phyloP scores from a whole-genome alignment of 2,113 vertebrate genomes.

The Acrocephalus arundinaceus region DNA sequence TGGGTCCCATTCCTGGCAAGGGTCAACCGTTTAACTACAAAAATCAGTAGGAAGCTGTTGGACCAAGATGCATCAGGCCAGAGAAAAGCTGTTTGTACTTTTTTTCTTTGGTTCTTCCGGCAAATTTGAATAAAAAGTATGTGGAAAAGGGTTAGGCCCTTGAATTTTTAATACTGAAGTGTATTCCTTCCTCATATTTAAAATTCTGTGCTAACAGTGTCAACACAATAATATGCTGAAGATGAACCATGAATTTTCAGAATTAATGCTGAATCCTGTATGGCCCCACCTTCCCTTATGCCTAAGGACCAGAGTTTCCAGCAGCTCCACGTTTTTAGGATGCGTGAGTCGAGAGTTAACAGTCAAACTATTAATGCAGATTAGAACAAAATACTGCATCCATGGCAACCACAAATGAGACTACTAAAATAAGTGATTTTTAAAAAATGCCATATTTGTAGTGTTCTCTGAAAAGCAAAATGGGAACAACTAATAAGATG shows the following conservation, averaged over 20 bases:
- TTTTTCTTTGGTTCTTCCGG: neutral
- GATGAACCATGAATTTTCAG: neutral
- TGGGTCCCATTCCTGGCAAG: conserved; percentile 47
- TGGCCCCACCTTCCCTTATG: neutral
- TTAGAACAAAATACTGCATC: conserved; percentile 19
- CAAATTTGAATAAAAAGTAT: conserved; percentile 18
- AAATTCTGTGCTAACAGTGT: neutral
- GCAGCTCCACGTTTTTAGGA: neutral
- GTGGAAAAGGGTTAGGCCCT: neutral
- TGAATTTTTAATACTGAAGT: neutral
- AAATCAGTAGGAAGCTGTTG: conserved; percentile 45
- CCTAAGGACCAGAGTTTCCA: neutral
- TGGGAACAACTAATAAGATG: neutral
- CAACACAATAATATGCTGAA: neutral
- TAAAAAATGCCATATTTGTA: neutral
- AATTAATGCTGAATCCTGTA: neutral
- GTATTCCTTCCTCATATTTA: neutral
- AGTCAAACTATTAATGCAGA: neutral
- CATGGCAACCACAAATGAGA: conserved; percentile 40
- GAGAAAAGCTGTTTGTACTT: conserved; percentile 23
- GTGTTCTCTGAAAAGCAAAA: neutral
- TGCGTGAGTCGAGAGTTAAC: neutral
- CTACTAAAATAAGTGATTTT: neutral
- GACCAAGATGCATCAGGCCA: conserved; percentile 20
- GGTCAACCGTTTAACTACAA: conserved; percentile 51